phyloP scores from a whole-genome alignment of 2,113 vertebrate species.

The Nesogale talazaci region DNA sequence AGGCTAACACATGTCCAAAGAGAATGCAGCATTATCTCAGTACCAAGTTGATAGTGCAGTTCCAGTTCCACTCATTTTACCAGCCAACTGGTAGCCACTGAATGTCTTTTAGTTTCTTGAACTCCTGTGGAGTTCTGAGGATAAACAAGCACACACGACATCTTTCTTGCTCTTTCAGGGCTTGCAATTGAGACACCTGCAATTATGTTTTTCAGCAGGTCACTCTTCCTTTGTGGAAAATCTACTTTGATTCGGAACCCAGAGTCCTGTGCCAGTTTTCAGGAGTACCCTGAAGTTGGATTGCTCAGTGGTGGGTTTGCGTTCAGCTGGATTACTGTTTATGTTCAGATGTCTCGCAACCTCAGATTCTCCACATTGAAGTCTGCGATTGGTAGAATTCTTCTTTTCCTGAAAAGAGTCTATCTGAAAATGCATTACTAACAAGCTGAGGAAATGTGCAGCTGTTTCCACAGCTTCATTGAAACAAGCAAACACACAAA shows the following conservation, averaged over 20 bases:
- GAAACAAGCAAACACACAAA: slow-evolving; percentile 4
- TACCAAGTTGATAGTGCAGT: not conserved
- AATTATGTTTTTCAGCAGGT: not conserved
- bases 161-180: not conserved
- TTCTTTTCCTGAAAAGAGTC: slow-evolving; percentile 14
- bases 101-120: not conserved
- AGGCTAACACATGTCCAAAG: not conserved
- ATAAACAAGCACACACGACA: not conserved
- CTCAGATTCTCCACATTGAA: not conserved
- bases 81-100: not conserved
- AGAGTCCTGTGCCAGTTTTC: not conserved
- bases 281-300: not conserved
- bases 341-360: not conserved
- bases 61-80: slow-evolving; percentile 28
- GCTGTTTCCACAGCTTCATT: not conserved
- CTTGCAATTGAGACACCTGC: not conserved
- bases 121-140: not conserved
- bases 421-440: slow-evolving; percentile 27
- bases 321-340: not conserved
- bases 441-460: not conserved
- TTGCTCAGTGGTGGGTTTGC: slow-evolving; percentile 1
- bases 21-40: not conserved
- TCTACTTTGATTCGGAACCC: not conserved
- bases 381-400: not conserved
- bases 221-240: slow-evolving; percentile 18